Conservation (phyloP, 2,888 invertebrate species). For the Abrostola triplasia region DNA sequence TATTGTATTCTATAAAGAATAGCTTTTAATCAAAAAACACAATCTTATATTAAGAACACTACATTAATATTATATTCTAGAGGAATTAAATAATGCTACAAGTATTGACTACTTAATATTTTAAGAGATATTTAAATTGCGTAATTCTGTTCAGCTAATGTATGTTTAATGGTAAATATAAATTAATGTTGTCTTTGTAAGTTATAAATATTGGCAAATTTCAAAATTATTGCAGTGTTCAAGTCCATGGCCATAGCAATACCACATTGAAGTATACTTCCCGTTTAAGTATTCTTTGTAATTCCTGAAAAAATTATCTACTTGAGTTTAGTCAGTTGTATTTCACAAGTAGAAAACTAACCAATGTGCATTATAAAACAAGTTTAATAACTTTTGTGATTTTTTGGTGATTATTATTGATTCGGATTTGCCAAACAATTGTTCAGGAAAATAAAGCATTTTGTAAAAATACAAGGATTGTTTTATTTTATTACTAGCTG, state of each 20-base stretch:
- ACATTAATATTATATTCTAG: no score
- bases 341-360: background rate
- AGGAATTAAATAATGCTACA: background rate
- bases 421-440: no score
- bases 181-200: background rate
- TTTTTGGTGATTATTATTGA: no score
- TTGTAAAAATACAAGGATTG: no score
- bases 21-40: no score
- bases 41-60: no score
- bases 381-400: no score
- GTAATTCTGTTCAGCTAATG: constrained; percentile 4
- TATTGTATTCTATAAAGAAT: background rate
- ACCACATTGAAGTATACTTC: background rate
- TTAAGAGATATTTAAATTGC: constrained; percentile 22
- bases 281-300: background rate
- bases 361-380: no score
- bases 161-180: background rate
- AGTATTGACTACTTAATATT: constrained; percentile 12
- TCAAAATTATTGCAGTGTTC: background rate
- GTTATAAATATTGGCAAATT: background rate
- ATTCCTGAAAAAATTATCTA: background rate
- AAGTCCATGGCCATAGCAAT: constrained; percentile 9
- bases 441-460: no score
- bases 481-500: no score
- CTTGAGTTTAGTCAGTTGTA: background rate